These are phyloP conservation scores for Azemiops feae DNA, from an alignment of 2,113 vertebrate species.

Conservation along the genomic window DNA sequence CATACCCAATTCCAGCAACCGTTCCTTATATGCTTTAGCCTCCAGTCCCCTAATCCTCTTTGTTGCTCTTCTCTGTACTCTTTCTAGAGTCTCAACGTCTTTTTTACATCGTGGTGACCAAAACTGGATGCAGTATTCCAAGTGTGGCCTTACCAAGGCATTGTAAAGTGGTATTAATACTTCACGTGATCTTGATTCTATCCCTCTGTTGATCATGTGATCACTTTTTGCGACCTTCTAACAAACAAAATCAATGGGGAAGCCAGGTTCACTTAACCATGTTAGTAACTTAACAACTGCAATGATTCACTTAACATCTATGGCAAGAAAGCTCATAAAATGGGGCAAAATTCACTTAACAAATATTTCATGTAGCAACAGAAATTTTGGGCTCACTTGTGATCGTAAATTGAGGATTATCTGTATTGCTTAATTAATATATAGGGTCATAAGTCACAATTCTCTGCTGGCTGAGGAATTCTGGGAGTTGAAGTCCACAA, in stretches of 20 bases:
- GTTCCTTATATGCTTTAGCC: too few relatives aligned
- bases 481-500: not conserved
- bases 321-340: not conserved
- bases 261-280: not conserved
- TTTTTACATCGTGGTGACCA: too few relatives aligned
- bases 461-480: not conserved
- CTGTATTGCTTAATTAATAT: not conserved
- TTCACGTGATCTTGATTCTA: too few relatives aligned
- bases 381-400: not conserved
- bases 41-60: too few relatives aligned
- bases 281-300: not conserved
- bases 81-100: too few relatives aligned
- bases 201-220: too few relatives aligned
- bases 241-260: not conserved
- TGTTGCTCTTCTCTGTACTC: too few relatives aligned
- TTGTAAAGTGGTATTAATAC: too few relatives aligned
- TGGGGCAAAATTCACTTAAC: not conserved
- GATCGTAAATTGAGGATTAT: not conserved
- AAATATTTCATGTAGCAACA: not conserved
- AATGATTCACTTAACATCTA: not conserved
- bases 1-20: too few relatives aligned
- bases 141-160: too few relatives aligned
- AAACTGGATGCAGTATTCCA: too few relatives aligned
- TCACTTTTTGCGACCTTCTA: not conserved
- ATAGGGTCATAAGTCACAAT: not conserved